A percentile compares a stretch with the other conserved stretches of the same genome.
Evolutionary conservation across 2,113 vertebrate genomes (phyloP).

Genomic region (Thamnophis sirtalis): DNA sequence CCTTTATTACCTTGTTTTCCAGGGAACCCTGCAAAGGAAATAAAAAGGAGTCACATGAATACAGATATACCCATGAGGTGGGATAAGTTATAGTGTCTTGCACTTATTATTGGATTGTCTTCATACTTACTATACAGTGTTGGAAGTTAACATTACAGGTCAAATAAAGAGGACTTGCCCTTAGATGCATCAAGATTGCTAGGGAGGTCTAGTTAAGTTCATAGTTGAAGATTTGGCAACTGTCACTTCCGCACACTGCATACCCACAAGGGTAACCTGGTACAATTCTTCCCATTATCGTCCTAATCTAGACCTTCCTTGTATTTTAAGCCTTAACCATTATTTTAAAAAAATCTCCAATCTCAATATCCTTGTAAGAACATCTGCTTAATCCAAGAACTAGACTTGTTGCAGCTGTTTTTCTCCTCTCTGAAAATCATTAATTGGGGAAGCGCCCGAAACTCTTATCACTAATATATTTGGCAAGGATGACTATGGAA

Average conservation of each 20-base stretch:
- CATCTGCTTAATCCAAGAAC: neutral
- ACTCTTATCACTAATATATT: neutral
- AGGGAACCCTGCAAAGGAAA: slow-evolving; percentile 73
- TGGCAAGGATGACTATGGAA: neutral
- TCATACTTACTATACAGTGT: neutral
- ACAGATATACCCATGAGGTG: neutral
- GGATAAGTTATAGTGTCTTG: neutral
- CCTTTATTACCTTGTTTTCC: slow-evolving; percentile 80
- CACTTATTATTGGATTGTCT: neutral
- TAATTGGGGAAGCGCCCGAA: neutral
- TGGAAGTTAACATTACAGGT: neutral
- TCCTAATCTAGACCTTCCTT: neutral
- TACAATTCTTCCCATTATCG: neutral
- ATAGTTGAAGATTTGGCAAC: neutral
- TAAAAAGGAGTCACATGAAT: slow-evolving; percentile 16
- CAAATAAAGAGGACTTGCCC: neutral
- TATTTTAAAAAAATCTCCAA: neutral
- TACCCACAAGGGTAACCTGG: neutral
- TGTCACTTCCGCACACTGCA: neutral
- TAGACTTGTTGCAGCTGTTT: neutral
- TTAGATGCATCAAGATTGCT: neutral
- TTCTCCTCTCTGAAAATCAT: neutral
- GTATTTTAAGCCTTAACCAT: neutral
- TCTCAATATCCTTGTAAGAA: neutral
- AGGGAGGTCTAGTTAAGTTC: neutral